phyloP scores from a whole-genome alignment of 2,888 invertebrate genomes.

The Hydroisotoma schaefferi region DNA sequence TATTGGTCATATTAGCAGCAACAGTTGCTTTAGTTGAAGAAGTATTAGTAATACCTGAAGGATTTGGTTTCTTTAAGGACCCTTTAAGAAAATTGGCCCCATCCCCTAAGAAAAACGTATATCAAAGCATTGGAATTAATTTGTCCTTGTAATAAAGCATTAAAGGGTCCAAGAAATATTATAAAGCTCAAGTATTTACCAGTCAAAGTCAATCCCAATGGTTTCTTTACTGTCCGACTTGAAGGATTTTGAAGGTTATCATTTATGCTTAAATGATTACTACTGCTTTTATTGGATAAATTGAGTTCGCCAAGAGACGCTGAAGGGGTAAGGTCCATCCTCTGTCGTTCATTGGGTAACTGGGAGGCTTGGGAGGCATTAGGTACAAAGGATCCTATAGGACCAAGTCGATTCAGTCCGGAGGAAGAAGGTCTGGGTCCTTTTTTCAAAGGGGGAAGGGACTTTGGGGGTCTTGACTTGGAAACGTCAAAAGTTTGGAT shows the following conservation, averaged over 20 bases:
- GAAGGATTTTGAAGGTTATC: not conserved
- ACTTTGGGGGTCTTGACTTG: slow-evolving; percentile 32
- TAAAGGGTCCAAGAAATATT: not conserved
- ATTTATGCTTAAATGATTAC: not conserved
- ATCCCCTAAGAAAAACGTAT: slow-evolving; percentile 26
- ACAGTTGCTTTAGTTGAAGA: not conserved
- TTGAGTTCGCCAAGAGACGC: not conserved
- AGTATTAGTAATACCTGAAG: not conserved
- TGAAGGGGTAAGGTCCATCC: too few relatives aligned
- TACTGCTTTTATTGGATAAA: not conserved
- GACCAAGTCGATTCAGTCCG: not conserved
- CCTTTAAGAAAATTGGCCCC: slow-evolving; percentile 42
- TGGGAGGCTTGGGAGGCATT: not conserved
- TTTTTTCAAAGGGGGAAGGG: slow-evolving; percentile 43
- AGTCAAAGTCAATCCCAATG: slow-evolving; percentile 20
- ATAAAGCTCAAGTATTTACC: slow-evolving; percentile 7
- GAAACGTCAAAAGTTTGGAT: slow-evolving; percentile 38
- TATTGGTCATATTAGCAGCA: too few relatives aligned
- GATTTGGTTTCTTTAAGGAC: not conserved
- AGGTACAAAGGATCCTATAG: not conserved
- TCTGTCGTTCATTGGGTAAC: not conserved
- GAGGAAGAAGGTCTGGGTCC: slow-evolving; percentile 22
- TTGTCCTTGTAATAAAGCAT: not conserved
- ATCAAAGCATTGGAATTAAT: not conserved
- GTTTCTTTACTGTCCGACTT: slow-evolving; percentile 19